phyloP scores from a whole-genome alignment of 2,113 vertebrate genomes.

The Sisor rabdophorus region DNA sequence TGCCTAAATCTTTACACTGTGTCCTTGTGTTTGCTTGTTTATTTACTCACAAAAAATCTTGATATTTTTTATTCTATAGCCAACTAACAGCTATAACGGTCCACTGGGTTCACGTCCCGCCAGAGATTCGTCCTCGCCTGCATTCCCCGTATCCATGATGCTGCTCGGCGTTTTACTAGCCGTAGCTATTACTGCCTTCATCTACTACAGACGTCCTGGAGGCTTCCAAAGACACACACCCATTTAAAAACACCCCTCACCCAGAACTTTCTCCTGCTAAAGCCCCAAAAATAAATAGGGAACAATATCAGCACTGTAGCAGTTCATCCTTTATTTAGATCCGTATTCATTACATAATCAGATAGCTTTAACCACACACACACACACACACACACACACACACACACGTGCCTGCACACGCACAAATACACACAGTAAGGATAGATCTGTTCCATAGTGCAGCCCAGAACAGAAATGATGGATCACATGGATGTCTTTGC shows the following conservation, averaged over 20 bases:
- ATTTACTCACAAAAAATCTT: too few species aligned
- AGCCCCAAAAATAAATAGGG: conserved; percentile 54
- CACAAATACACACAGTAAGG: neutral
- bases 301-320: conserved; percentile 3
- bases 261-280: conserved; percentile 44
- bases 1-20: neutral
- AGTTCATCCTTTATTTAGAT: neutral
- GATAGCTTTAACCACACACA: neutral
- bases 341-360: neutral
- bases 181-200: conserved; percentile 20
- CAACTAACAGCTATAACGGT: conserved; percentile 50
- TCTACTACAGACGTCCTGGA: conserved; percentile 50
- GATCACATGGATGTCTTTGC: neutral
- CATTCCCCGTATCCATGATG: conserved; percentile 41
- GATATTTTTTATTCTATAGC: conserved; percentile 51
- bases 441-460: neutral
- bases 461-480: neutral
- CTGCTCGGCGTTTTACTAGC: conserved; percentile 27
- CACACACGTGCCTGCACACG: too few species aligned
- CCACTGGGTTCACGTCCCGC: conserved; percentile 48
- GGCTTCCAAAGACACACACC: conserved; percentile 28
- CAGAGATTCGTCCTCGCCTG: conserved; percentile 30
- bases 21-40: neutral
- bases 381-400: neutral
- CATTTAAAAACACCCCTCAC: conserved; percentile 51